These are phyloP conservation scores for Volucella inflata DNA, from an alignment of 2,888 invertebrate species.

Conservation along the genomic window DNA sequence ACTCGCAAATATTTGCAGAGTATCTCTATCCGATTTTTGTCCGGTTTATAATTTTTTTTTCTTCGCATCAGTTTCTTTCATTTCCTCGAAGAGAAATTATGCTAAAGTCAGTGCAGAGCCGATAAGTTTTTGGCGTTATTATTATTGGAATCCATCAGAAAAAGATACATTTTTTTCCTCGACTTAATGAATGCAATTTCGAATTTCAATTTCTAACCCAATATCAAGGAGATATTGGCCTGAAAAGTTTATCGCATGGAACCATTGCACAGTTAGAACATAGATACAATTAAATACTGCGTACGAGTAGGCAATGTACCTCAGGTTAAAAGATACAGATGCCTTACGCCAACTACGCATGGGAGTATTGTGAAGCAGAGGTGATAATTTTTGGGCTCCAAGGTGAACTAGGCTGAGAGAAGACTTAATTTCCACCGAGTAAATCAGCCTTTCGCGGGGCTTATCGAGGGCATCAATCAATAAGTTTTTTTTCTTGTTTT, in stretches of 20 bases:
- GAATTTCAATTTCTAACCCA: slow-evolving; percentile 43
- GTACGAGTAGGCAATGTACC: not conserved
- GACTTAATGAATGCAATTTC: not conserved
- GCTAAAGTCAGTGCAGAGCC: not conserved
- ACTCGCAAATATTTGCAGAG: slow-evolving; percentile 38
- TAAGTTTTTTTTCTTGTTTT: slow-evolving; percentile 32
- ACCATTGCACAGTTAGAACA: slow-evolving; percentile 45
- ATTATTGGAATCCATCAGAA: slow-evolving; percentile 1
- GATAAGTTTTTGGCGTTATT: not conserved
- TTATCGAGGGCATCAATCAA: slow-evolving; percentile 49
- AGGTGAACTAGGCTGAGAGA: slow-evolving; percentile 21
- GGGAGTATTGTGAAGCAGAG: not conserved
- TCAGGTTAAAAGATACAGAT: too few species aligned
- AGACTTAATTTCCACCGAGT: slow-evolving; percentile 7
- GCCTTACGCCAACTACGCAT: too few species aligned
- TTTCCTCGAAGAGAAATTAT: slow-evolving; percentile 44
- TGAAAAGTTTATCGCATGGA: slow-evolving; percentile 48
- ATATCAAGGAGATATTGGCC: slow-evolving; percentile 8
- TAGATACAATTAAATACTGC: not conserved
- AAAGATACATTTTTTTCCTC: slow-evolving; percentile 5
- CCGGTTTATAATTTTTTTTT: slow-evolving; percentile 37
- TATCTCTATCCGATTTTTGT: slow-evolving; percentile 32
- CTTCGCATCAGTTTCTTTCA: not conserved
- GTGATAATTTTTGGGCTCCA: slow-evolving; percentile 2
- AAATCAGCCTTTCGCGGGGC: slow-evolving; percentile 15